Evolutionary conservation across 2,113 vertebrate genomes (phyloP).

Genomic region (Willisornis vidua): DNA sequence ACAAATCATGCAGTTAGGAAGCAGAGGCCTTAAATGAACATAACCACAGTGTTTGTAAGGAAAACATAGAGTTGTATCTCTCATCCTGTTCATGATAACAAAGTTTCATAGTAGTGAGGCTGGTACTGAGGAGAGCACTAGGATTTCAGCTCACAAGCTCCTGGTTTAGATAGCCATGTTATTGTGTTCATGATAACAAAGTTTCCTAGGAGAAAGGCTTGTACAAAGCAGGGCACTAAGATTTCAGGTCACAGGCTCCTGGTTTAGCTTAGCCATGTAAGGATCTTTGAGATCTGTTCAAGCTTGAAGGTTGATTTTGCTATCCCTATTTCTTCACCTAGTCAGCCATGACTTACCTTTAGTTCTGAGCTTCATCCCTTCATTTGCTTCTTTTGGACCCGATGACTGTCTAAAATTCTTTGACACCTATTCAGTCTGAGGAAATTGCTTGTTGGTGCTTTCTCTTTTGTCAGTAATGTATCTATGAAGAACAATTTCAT

Average conservation of each 20-base stretch:
- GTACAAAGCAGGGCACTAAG: background rate
- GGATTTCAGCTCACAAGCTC: background rate
- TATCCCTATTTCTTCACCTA: background rate
- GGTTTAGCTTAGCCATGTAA: background rate
- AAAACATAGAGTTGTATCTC: background rate
- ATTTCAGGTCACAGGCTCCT: background rate
- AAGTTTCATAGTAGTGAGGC: background rate
- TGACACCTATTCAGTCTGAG: slow-evolving; percentile 38
- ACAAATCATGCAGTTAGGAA: slow-evolving; percentile 9
- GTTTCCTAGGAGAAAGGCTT: background rate
- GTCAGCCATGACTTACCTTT: background rate
- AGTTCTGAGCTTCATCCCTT: slow-evolving; percentile 1
- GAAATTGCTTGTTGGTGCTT: slow-evolving; percentile 26
- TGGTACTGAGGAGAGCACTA: background rate
- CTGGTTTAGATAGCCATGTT: background rate
- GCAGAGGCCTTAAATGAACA: slow-evolving; percentile 35
- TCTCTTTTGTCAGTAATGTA: slow-evolving; percentile 31
- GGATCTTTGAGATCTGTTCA: background rate
- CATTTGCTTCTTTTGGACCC: slow-evolving; percentile 10
- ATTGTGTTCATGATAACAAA: background rate
- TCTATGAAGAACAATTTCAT: background rate
- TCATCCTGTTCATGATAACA: background rate
- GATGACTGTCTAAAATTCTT: background rate
- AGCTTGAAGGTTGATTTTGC: background rate
- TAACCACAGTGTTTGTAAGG: slow-evolving; percentile 14